Conservation (phyloP, 2,113 vertebrate species). For the Tetraodon nigroviridis region DNA sequence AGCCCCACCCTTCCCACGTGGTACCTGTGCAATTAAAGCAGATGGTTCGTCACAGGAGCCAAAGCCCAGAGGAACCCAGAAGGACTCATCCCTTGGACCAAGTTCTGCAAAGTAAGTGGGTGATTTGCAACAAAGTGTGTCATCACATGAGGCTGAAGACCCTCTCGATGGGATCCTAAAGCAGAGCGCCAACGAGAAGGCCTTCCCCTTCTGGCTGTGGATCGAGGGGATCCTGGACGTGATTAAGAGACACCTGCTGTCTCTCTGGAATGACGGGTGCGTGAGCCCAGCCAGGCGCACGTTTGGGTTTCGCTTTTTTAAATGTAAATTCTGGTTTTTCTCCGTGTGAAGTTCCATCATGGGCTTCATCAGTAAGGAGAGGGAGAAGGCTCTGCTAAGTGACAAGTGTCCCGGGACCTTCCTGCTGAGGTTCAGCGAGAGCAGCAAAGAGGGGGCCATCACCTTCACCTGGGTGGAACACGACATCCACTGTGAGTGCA, state of each 20-base stretch:
- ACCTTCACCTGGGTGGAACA: conserved; percentile 97
- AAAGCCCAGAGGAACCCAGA: conserved; percentile 75
- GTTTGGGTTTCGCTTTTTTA: not conserved
- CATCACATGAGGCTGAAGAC: too few species aligned
- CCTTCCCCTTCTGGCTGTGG: conserved; percentile 87
- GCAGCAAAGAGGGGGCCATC: conserved; percentile 92
- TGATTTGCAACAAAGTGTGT: not conserved
- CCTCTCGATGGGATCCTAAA: not conserved
- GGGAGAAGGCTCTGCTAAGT: conserved; percentile 81
- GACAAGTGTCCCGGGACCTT: conserved; percentile 86
- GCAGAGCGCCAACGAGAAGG: conserved; percentile 87
- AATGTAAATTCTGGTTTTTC: not conserved
- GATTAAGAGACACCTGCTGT: conserved; percentile 90
- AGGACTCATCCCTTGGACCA: conserved; percentile 88
- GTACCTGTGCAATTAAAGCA: not conserved
- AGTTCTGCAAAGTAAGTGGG: conserved; percentile 91
- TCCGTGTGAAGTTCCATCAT: conserved; percentile 80
- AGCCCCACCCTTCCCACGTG: not conserved
- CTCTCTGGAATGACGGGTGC: conserved; percentile 96
- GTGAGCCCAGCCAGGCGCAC: not conserved
- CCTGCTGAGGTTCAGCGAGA: conserved; percentile 93
- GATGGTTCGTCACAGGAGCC: conserved; percentile 67
- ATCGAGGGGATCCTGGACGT: conserved; percentile 95
- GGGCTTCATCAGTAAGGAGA: conserved; percentile 95
- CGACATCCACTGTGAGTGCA: conserved; percentile 75